These are phyloP conservation scores for Scopus umbretta DNA, from an alignment of 2,113 vertebrate genomes.

Conservation along the genomic window DNA sequence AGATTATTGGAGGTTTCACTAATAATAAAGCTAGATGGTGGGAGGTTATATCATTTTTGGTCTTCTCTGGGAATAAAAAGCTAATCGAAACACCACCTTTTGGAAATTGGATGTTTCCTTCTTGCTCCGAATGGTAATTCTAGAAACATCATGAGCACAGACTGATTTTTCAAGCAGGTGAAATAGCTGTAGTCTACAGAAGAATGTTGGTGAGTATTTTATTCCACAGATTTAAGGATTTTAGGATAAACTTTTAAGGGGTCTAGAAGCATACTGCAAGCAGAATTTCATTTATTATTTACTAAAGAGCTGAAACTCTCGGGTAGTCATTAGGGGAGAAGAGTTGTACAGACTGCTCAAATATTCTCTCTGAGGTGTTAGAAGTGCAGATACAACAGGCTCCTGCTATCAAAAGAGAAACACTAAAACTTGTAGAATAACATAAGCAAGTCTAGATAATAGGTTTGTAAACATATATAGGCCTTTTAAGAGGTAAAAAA, in stretches of 20 bases:
- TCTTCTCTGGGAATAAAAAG: neutral
- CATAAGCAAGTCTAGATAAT: neutral
- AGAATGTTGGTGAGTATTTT: neutral
- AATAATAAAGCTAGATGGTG: neutral
- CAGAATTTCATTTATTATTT: constrained; percentile 58
- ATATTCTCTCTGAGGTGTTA: constrained; percentile 22
- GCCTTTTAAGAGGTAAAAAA: neutral
- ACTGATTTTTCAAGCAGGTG: neutral
- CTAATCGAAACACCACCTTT: neutral
- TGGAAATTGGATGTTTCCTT: neutral
- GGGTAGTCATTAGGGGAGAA: constrained; percentile 40
- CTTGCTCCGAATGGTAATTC: neutral
- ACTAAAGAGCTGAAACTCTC: constrained; percentile 19
- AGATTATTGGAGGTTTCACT: neutral
- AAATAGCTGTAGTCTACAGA: neutral
- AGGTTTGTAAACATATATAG: constrained; percentile 23
- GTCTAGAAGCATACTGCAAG: neutral
- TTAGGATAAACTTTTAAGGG: constrained; percentile 18
- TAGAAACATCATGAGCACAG: neutral
- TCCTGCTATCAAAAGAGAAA: constrained; percentile 13
- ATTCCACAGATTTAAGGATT: neutral
- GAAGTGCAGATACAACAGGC: neutral
- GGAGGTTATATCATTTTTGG: neutral
- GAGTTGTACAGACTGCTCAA: neutral
- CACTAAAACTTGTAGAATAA: neutral